Evolutionary conservation across 2,797 vertebrate species (phyloP).

Genomic region (Rhynchotus rufescens): DNA sequence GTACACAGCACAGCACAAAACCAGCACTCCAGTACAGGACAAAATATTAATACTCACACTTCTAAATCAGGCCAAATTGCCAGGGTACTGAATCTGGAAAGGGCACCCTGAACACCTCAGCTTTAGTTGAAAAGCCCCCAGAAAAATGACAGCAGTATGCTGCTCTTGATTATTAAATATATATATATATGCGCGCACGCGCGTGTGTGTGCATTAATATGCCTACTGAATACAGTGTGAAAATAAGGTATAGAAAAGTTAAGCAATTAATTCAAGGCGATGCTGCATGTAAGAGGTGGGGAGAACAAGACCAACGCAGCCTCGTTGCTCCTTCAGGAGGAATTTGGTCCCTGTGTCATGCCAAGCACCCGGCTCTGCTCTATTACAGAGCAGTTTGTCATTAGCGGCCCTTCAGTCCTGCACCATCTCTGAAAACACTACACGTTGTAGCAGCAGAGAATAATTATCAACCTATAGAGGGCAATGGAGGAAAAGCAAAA

Average conservation of each 20-base stretch:
- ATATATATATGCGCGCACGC: too few species aligned
- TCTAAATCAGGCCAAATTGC: neutral
- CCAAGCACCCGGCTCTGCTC: neutral
- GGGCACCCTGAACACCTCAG: neutral
- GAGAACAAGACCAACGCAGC: neutral
- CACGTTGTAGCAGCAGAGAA: conserved; percentile 21
- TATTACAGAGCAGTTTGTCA: neutral
- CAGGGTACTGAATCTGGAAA: neutral
- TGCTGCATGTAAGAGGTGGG: neutral
- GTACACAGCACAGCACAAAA: neutral
- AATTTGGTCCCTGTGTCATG: neutral
- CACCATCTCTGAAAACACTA: neutral
- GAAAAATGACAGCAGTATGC: neutral
- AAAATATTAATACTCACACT: neutral
- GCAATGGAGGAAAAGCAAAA: conserved; percentile 73
- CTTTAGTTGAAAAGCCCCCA: neutral
- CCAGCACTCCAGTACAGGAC: neutral
- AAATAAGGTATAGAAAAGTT: neutral
- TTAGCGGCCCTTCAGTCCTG: neutral
- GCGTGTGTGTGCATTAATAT: too few species aligned
- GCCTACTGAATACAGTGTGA: neutral
- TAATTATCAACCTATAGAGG: conserved; percentile 71
- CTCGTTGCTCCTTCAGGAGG: neutral
- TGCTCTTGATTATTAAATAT: neutral
- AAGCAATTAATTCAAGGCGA: neutral